phyloP scores from a whole-genome alignment of 2,888 invertebrate genomes.

The Hyposoter didymator region DNA sequence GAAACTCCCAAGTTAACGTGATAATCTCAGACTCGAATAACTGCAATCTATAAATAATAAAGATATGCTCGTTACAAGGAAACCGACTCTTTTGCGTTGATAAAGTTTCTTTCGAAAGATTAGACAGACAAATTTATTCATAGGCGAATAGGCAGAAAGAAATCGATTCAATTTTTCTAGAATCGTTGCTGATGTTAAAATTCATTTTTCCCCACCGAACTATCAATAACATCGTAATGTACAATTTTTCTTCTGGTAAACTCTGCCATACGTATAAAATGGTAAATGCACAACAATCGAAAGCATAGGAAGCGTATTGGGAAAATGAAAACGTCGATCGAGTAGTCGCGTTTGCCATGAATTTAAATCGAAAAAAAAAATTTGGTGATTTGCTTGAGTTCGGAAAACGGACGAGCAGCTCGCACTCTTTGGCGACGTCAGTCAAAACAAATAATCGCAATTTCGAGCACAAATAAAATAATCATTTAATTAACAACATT shows the following conservation, averaged over 20 bases:
- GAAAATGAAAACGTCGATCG: background rate
- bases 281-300: conserved; percentile 27
- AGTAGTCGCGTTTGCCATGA: background rate
- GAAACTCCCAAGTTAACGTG: conserved; percentile 32
- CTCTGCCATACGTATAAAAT: conserved; percentile 39
- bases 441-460: background rate
- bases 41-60: conserved; percentile 26
- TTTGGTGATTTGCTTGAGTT: background rate
- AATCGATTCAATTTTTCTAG: background rate
- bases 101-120: background rate
- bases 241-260: conserved; percentile 28
- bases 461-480: background rate
- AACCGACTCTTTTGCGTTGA: conserved; percentile 1
- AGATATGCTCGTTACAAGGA: conserved; percentile 37
- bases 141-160: background rate
- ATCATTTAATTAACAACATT: background rate
- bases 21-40: conserved; percentile 52
- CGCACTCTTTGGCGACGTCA: background rate
- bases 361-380: background rate
- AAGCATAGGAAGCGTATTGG: conserved; percentile 36
- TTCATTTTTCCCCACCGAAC: background rate
- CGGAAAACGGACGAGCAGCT: background rate
- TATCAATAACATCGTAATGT: background rate
- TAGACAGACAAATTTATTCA: background rate
- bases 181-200: background rate